Base-by-base conservation (phyloP, 2,888 invertebrate species). In the Sarcophaga caerulescens region DNA sequence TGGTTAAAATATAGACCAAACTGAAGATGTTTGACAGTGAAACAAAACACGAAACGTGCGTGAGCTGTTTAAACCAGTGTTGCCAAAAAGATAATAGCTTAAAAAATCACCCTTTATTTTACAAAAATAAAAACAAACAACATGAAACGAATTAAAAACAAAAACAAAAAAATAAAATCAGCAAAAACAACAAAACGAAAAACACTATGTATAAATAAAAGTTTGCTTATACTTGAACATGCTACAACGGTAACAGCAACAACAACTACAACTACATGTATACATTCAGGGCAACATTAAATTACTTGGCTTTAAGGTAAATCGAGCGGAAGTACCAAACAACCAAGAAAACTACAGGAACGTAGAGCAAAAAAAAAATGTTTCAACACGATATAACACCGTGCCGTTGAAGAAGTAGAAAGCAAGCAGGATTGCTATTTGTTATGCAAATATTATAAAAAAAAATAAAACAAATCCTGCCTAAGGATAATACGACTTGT, bases 201-300 rank as follows among this genome's bases (percentile, higher is more conserved):
- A 35, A 35, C 65, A 25, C 35, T 65, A 10, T 65, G n/a, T 69
- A 52, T 81, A 82, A 79, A 85, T 74, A 85, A 60, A 85, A 84
- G 57, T 88, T 87, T 85, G 77, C 83, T 85, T 84, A 63, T 68
- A 60, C 21, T 68, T 69, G 12, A 65, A 35, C 35, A 73, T 68
- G 63, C 44, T 23, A 66, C 25, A 59, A 14, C 19, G n/a, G 60
- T 21, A 60, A n/a, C 21, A 19, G 21, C 60, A 60, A 19, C 60
- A 44, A n/a, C 17, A 52, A 65, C 65, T 62, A 69, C 69, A 52
- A 35, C 60, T 62, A 75, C 80, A 76, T 85, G 90, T 89, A 89
- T 89, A 91, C 89, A 92, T 91, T 90, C 91, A 91, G 91, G 90
- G 90, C 90, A 90, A 90, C 91, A 91, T 91, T 91, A 92, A 91